These are phyloP conservation scores for Cheilosia vulpina DNA, from an alignment of 2,888 invertebrate species.

Conservation along the genomic window DNA sequence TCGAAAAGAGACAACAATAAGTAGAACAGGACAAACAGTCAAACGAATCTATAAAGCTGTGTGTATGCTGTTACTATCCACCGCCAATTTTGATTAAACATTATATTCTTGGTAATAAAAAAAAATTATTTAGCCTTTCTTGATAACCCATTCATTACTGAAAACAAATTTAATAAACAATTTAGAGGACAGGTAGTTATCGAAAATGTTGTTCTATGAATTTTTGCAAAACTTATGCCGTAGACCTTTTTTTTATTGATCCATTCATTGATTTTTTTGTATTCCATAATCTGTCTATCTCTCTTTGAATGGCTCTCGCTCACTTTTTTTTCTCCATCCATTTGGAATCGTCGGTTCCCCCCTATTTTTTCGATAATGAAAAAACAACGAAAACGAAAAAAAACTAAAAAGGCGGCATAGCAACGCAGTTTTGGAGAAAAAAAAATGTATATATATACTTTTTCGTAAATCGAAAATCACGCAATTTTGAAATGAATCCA, in stretches of 20 bases:
- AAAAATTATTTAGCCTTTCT: neutral
- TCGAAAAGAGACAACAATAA: conserved; percentile 56
- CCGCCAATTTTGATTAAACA: conserved; percentile 76
- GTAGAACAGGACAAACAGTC: conserved; percentile 54
- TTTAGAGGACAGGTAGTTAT: neutral
- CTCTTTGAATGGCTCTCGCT: conserved; percentile 30
- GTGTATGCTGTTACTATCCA: conserved; percentile 70
- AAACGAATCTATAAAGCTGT: conserved; percentile 1
- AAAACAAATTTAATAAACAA: conserved; percentile 63
- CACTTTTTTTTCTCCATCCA: conserved; percentile 39
- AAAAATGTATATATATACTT: conserved; percentile 13
- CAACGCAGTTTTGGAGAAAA: conserved; percentile 59
- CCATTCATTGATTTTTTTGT: conserved; percentile 83
- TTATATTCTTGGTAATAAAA: conserved; percentile 45
- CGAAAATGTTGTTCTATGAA: neutral
- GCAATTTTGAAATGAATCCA: neutral
- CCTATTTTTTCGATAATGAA: conserved; percentile 60
- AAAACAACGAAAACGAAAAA: conserved; percentile 50
- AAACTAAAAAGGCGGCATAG: conserved; percentile 74
- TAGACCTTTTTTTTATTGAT: conserved; percentile 79
- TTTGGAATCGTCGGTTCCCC: conserved; percentile 43
- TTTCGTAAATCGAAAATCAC: conserved; percentile 7
- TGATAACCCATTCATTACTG: conserved; percentile 22
- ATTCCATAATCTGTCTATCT: conserved; percentile 54
- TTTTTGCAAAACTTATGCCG: conserved; percentile 5